Evolutionary conservation across 2,797 vertebrate species (phyloP), one percentile per base, ranked within the genome.

Genomic region (Geotrypetes seraphini): DNA sequence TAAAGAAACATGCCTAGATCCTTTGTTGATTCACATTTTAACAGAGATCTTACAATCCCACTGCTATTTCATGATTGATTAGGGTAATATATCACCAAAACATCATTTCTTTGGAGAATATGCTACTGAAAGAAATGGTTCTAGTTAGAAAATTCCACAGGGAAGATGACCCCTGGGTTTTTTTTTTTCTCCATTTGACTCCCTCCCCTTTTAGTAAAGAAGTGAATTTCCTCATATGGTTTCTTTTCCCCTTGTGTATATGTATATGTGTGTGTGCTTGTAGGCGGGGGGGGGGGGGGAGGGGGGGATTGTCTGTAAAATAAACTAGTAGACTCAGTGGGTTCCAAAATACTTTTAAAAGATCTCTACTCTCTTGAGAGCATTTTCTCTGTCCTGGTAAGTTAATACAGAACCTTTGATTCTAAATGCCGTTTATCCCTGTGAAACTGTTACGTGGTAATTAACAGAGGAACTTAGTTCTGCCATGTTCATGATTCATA

Each of bases 191-290:
- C 52, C 76, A 78, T 78, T 81, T 75, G 81, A 81, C n/a, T 66
- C 76, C 25, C 53, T 45, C 46, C 58, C 64, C 35, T 75, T 68
- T 61, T 69, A 76, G 63, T 57, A 69, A 64, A 72, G 69, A 61
- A 81, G 66, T 66, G 66, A 69, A 42, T 78, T 78, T 73, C 73
- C 83, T 79, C 79, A 76, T 78, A 69, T 78, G 73, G 74, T 78
- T 72, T 76, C 73, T 81, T 74, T 79, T 75, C n/a, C n/a, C n/a
- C n/a, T n/a, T n/a, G n/a, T n/a, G n/a, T n/a, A n/a, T n/a, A n/a
- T n/a, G n/a, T 79, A n/a, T n/a, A n/a, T n/a, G n/a, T n/a, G n/a
- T n/a, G n/a, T n/a, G n/a, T n/a, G n/a, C n/a, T n/a, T n/a, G n/a
- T n/a, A n/a, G n/a, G n/a, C n/a, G n/a, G n/a, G n/a, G n/a, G n/a